Conservation (phyloP, 2,797 vertebrate species). For the Okamejei kenojei region DNA sequence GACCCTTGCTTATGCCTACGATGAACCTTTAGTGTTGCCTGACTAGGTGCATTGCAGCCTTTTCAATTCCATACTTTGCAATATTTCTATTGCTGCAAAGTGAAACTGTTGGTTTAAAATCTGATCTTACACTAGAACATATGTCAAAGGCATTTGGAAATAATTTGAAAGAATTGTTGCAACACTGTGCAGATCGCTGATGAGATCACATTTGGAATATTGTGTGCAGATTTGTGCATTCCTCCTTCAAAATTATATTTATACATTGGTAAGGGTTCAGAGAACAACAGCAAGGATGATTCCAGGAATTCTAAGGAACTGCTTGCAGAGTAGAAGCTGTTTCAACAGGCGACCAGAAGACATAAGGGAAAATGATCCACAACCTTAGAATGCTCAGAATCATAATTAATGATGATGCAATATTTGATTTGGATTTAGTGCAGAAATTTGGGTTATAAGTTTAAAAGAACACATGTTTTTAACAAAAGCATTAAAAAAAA, state of each 20-base stretch:
- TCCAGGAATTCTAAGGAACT: neutral
- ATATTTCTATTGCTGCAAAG: neutral
- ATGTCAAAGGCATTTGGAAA: conserved; percentile 2
- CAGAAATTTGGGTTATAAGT: conserved; percentile 9
- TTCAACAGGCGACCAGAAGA: neutral
- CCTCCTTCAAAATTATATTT: conserved; percentile 15
- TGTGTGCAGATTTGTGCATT: conserved; percentile 24
- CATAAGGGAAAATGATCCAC: neutral
- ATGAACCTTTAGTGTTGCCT: neutral
- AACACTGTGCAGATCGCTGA: conserved; percentile 1
- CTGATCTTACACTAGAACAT: neutral
- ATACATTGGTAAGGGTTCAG: conserved; percentile 17
- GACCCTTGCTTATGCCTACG: too few species aligned
- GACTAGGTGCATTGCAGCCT: neutral
- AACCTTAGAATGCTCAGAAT: conserved; percentile 17
- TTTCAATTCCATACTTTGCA: too few species aligned
- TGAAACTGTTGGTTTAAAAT: neutral
- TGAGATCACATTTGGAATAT: conserved; percentile 35
- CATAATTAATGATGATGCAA: conserved; percentile 17
- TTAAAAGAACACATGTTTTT: neutral
- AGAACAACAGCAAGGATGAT: conserved; percentile 15
- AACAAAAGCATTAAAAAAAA: neutral
- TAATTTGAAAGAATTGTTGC: conserved; percentile 21
- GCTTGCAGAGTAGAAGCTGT: conserved; percentile 14
- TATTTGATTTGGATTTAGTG: conserved; percentile 20